Evolutionary conservation across 2,797 vertebrate genomes (phyloP).

Genomic region (Serranus cabrilla): DNA sequence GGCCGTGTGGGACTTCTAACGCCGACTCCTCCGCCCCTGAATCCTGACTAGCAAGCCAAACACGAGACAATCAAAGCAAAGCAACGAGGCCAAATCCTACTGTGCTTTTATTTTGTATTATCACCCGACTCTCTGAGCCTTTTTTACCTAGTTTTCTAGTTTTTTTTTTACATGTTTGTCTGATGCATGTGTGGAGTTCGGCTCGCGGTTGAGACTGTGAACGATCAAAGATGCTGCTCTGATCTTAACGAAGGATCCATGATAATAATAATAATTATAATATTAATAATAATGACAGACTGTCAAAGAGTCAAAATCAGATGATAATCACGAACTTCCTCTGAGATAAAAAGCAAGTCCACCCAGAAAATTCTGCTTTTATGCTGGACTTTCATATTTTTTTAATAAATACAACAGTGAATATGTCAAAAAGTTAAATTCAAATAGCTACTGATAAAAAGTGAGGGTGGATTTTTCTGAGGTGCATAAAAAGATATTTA

Average conservation of each 20-base stretch:
- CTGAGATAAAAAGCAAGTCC: slow-evolving; percentile 27
- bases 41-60: slow-evolving; percentile 63
- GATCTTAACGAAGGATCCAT: slow-evolving; percentile 4
- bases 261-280: slow-evolving; percentile 3
- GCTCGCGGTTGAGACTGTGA: slow-evolving; percentile 55
- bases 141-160: slow-evolving; percentile 68
- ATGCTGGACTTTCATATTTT: background rate
- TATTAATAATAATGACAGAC: slow-evolving; percentile 5
- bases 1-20: slow-evolving; percentile 84
- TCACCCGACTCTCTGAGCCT: slow-evolving; percentile 72
- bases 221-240: slow-evolving; percentile 67
- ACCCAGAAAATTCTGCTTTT: slow-evolving; percentile 11
- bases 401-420: background rate
- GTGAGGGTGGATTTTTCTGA: slow-evolving; percentile 25
- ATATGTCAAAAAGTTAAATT: background rate
- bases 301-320: background rate
- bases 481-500: slow-evolving; percentile 29
- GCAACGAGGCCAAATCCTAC: slow-evolving; percentile 75
- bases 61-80: slow-evolving; percentile 76
- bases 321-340: slow-evolving; percentile 43
- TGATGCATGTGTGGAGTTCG: slow-evolving; percentile 17
- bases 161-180: slow-evolving; percentile 51
- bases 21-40: background rate
- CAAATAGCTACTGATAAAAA: background rate
- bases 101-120: slow-evolving; percentile 73